Conservation (phyloP, 2,888 invertebrate species). For the Achlya flavicornis region DNA sequence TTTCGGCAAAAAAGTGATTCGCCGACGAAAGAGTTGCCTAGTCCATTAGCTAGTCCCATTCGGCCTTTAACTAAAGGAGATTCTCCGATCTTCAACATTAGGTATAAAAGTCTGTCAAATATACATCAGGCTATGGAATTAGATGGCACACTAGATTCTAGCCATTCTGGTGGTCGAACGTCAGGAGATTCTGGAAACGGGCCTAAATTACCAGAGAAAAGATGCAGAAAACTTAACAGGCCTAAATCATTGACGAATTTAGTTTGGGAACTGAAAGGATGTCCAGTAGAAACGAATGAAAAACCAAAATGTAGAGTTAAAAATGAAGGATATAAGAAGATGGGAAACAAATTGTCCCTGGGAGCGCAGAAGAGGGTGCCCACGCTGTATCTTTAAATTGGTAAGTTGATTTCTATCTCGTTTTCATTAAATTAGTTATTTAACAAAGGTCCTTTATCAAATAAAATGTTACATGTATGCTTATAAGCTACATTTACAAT, state of each 20-base stretch:
- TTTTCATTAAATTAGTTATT: neutral
- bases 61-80: constrained; percentile 86
- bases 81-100: constrained; percentile 90
- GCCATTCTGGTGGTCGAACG: constrained; percentile 93
- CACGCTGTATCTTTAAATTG: constrained; percentile 82
- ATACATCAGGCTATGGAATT: constrained; percentile 89
- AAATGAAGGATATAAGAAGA: constrained; percentile 80
- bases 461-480: too few species aligned
- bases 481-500: too few species aligned
- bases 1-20: constrained; percentile 89
- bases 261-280: constrained; percentile 89
- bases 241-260: constrained; percentile 94
- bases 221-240: constrained; percentile 91
- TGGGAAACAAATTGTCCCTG: constrained; percentile 78
- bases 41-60: constrained; percentile 82
- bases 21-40: constrained; percentile 88
- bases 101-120: constrained; percentile 88
- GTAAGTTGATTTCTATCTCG: constrained; percentile 49
- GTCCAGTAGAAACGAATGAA: constrained; percentile 71
- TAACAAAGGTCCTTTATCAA: too few species aligned
- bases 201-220: constrained; percentile 91
- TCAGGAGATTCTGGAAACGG: constrained; percentile 92
- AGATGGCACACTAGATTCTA: constrained; percentile 94
- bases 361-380: constrained; percentile 83
- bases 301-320: constrained; percentile 80